Percentiles rank a stretch among this genome's conserved stretches.
These are phyloP conservation scores for Sebastes itinus DNA, from an alignment of 2,797 vertebrate genomes.

Conservation along the genomic window DNA sequence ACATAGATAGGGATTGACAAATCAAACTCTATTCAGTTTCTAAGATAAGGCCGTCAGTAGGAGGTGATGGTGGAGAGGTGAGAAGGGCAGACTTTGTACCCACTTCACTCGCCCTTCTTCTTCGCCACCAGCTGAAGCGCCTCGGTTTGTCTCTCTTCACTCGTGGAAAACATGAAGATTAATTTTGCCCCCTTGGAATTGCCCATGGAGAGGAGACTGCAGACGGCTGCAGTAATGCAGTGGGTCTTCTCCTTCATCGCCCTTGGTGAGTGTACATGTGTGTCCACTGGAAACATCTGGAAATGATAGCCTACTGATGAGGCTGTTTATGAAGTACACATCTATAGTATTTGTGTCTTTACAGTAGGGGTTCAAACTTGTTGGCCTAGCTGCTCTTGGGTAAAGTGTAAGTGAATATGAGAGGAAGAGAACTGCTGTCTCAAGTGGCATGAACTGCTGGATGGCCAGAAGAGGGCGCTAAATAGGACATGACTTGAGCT, in stretches of 20 bases:
- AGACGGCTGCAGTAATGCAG: conserved; percentile 85
- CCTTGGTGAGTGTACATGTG: conserved; percentile 84
- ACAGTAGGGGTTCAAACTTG: neutral
- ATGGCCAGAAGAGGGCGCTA: conserved; percentile 18
- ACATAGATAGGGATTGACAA: conserved; percentile 46
- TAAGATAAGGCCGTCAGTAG: conserved; percentile 73
- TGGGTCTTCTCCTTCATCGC: conserved; percentile 91
- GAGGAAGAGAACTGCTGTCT: neutral
- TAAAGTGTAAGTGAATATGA: neutral
- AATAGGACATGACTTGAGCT: neutral
- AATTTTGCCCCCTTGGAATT: conserved; percentile 84
- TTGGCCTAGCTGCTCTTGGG: neutral
- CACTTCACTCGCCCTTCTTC: conserved; percentile 24
- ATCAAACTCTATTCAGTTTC: conserved; percentile 36
- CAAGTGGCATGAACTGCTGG: neutral
- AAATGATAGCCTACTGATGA: neutral
- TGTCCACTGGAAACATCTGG: neutral
- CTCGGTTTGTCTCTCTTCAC: neutral
- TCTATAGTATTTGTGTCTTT: neutral
- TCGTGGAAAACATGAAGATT: conserved; percentile 83
- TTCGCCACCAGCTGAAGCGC: conserved; percentile 9
- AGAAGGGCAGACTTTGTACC: conserved; percentile 82
- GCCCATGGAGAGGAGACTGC: conserved; percentile 85
- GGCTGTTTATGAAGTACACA: neutral
- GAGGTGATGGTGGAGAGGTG: conserved; percentile 21